Evolutionary conservation across 2,888 invertebrate genomes (phyloP).

Genomic region (Temnothorax unifasciatus): DNA sequence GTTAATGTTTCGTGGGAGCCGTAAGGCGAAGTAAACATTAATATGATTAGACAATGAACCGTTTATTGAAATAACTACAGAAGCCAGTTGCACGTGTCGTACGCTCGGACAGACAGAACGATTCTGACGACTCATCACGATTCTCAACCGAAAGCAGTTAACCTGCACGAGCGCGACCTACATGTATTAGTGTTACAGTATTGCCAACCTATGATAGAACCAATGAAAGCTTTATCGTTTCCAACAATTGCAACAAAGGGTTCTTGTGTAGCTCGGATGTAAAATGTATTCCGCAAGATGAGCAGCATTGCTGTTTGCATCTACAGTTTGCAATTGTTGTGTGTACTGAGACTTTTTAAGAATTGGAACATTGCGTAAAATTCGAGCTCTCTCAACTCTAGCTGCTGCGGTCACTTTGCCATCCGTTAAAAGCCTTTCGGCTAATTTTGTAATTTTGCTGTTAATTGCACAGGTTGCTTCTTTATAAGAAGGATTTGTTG

Average conservation of each 20-base stretch:
- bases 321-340: conserved; percentile 13
- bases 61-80: too few species aligned
- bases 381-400: conserved; percentile 31
- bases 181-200: too few species aligned
- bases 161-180: too few species aligned
- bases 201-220: too few species aligned
- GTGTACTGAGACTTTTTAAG: conserved; percentile 29
- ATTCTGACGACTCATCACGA: too few species aligned
- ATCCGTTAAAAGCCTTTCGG: neutral
- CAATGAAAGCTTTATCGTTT: too few species aligned
- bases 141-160: too few species aligned
- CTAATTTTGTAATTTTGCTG: neutral
- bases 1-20: too few species aligned
- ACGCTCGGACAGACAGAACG: too few species aligned
- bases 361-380: conserved; percentile 40
- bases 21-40: too few species aligned
- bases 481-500: conserved; percentile 12
- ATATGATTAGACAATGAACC: too few species aligned
- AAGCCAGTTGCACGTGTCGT: too few species aligned
- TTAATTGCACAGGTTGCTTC: neutral
- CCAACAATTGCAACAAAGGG: neutral
- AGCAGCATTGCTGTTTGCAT: neutral
- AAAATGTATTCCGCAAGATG: conserved; percentile 50
- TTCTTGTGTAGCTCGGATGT: conserved; percentile 38
- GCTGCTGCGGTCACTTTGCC: conserved; percentile 32